Evolutionary conservation across 2,888 invertebrate species (phyloP), one percentile per base, ranked within the genome.

Genomic region (Leptothorax acervorum): DNA sequence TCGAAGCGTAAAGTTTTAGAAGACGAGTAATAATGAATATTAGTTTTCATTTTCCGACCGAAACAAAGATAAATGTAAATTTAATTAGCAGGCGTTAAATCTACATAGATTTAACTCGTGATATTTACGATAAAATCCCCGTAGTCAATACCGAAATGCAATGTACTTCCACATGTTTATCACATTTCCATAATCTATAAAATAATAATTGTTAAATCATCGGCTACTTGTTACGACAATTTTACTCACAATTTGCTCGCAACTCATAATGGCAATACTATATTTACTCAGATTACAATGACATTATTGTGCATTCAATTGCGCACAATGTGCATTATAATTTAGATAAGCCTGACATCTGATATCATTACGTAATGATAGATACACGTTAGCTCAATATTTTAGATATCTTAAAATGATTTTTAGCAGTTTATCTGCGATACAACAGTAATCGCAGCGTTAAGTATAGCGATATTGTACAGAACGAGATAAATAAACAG

Each of bases 181-280:
- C 73, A 60, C 60, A 81, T 81, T 81, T 73, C 79, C 73, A 73
- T 81, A 71, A 81, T 73, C 73, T 73, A 73, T 81, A 73, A 60
- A 73, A 60, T 81, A 60, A 48, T 73, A 81, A 81, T 73, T 60
- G 79, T 45, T 73, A 73, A 79, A 81, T 60, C 73, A 71, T 45
- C 39, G 18, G 48, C 48, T 79, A 48, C 71, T 60, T 60, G 73
- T 78, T 55, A 78, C 35, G 74, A 45, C 74, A 73, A 73, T 81
- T 81, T 81, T 81, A 81, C 65, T 45, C 23, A 81, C 79, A 73
- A 81, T 81, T 81, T 51, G 51, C 60, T 60, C 28, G n/a, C 18
- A 48, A 39, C 8, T 28, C 9, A 23, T 28, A 48, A 48, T 18
- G 48, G 73, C 48, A 57, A 73, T 60, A 39, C 18, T 71, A 55